These are phyloP conservation scores for Monopis laevigella DNA, from an alignment of 2,888 invertebrate genomes.

Conservation along the genomic window DNA sequence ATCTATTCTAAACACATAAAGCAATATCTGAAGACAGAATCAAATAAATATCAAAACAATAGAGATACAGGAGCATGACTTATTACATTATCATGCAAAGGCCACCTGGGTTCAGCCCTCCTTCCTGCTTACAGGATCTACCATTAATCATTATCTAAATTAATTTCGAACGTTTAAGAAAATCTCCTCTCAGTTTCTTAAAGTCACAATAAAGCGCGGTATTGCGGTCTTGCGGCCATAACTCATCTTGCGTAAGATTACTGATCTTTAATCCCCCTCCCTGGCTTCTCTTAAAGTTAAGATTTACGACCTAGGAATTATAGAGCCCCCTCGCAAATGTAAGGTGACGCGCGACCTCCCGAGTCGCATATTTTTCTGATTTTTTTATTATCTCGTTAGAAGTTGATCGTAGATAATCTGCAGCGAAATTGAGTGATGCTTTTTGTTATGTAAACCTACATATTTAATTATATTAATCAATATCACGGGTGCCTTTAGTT, in stretches of 20 bases:
- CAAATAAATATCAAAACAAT: too few relatives aligned
- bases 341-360: constrained; percentile 4
- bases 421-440: too few relatives aligned
- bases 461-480: too few relatives aligned
- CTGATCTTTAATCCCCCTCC: constrained; percentile 80
- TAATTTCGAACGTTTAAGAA: constrained; percentile 65
- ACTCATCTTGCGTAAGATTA: constrained; percentile 78
- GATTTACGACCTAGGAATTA: constrained; percentile 77
- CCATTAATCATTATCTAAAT: constrained; percentile 68
- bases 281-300: constrained; percentile 74
- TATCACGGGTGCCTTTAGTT: too few relatives aligned
- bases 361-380: too few relatives aligned
- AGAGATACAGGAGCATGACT: too few relatives aligned
- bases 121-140: constrained; percentile 43
- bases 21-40: too few relatives aligned
- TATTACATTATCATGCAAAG: constrained; percentile 7
- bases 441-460: too few relatives aligned
- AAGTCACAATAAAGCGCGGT: constrained; percentile 64
- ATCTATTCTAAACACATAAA: too few relatives aligned
- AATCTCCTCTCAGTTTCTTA: constrained; percentile 66
- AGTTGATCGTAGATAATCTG: not conserved
- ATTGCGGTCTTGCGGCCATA: constrained; percentile 59
- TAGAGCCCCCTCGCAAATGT: constrained; percentile 62
- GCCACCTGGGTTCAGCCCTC: constrained; percentile 16
- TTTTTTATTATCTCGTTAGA: not conserved